phyloP scores from a whole-genome alignment of 1,140 invertebrate genomes.

The Aphelinus certus region DNA sequence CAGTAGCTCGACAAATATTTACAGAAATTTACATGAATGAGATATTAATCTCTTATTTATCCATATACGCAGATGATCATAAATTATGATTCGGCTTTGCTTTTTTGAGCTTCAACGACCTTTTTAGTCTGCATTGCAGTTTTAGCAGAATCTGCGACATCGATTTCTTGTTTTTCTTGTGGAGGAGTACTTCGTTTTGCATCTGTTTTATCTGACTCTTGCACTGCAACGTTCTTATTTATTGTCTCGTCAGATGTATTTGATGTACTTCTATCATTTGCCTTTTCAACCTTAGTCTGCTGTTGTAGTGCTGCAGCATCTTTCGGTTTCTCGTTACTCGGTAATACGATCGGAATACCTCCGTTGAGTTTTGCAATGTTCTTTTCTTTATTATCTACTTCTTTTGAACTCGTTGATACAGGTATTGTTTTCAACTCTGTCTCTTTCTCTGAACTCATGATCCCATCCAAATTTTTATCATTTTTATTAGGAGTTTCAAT shows the following conservation, averaged over 20 bases:
- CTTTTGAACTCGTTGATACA: constrained; percentile 12
- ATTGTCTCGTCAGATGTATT: no score
- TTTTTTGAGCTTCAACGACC: constrained; percentile 51
- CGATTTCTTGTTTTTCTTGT: constrained; percentile 12
- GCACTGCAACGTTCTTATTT: neutral
- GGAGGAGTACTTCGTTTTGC: neutral
- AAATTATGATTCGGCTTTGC: constrained; percentile 58
- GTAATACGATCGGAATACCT: constrained; percentile 16
- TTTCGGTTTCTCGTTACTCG: constrained; percentile 28
- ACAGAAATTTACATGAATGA: constrained; percentile 48
- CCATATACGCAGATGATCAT: no score
- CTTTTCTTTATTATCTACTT: constrained; percentile 31
- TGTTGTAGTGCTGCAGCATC: neutral
- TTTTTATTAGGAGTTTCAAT: neutral
- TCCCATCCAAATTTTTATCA: neutral
- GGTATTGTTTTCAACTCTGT: neutral
- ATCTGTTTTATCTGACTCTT: constrained; percentile 20
- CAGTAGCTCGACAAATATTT: constrained; percentile 46
- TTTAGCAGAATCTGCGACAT: constrained; percentile 30
- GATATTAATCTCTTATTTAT: neutral
- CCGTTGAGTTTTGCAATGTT: constrained; percentile 40
- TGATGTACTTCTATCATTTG: constrained; percentile 26
- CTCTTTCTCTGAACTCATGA: no score
- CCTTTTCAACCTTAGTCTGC: constrained; percentile 14
- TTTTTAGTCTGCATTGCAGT: constrained; percentile 49